Evolutionary conservation across 2,797 vertebrate species (phyloP).

Genomic region (Tangara arthus): DNA sequence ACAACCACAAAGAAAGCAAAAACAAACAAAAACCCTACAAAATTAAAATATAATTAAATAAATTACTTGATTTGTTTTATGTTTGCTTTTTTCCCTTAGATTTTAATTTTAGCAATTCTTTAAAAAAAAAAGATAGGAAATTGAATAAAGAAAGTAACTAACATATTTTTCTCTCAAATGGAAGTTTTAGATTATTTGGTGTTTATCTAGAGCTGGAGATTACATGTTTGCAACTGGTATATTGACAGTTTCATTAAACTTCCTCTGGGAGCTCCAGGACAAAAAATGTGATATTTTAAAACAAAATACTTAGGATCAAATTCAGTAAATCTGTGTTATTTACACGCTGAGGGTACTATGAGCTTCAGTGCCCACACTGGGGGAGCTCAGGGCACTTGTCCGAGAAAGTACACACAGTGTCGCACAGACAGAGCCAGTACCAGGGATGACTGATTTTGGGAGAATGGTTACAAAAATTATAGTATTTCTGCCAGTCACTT

Average conservation of each 20-base stretch:
- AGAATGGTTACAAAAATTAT: background rate
- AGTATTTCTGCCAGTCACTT: background rate
- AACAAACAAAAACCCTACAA: rapidly evolving
- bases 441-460: background rate
- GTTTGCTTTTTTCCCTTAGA: background rate
- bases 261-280: background rate
- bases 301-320: background rate
- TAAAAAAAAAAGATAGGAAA: background rate
- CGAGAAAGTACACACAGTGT: background rate
- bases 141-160: background rate
- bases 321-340: background rate
- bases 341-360: background rate
- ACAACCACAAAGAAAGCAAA: background rate
- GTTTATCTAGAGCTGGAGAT: background rate
- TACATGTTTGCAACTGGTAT: background rate
- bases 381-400: background rate
- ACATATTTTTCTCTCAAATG: background rate
- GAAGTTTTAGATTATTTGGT: background rate
- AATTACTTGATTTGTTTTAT: background rate
- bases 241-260: background rate
- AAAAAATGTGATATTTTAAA: background rate
- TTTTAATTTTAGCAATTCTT: background rate
- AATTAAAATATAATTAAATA: background rate
- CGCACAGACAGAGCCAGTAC: background rate
- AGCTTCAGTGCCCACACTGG: background rate